phyloP scores from a whole-genome alignment of 2,797 vertebrate species.

The Synanceia verrucosa region DNA sequence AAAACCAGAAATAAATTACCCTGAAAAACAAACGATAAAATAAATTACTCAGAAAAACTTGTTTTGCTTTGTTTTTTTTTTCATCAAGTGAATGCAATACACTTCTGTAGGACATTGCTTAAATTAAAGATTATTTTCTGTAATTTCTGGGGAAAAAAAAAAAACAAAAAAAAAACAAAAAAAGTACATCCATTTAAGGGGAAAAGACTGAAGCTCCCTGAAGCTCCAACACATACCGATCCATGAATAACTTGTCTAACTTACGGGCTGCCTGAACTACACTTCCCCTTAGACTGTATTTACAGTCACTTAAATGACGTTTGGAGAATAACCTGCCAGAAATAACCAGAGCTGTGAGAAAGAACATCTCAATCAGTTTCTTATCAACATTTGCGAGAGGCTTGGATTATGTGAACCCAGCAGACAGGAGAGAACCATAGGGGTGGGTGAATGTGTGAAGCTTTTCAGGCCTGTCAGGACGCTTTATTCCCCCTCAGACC shows the following conservation, averaged over 20 bases:
- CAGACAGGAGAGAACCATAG: conserved; percentile 75
- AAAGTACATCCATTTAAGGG: not conserved
- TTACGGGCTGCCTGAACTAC: conserved; percentile 36
- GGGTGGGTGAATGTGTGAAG: conserved; percentile 2
- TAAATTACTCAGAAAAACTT: too few relatives aligned
- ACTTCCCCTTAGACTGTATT: conserved; percentile 14
- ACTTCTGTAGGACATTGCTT: too few relatives aligned
- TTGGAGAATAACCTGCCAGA: not conserved
- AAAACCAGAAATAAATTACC: too few relatives aligned
- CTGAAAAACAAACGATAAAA: too few relatives aligned
- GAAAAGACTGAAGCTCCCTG: not conserved
- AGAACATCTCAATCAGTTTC: conserved; percentile 71
- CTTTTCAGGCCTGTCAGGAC: too few relatives aligned
- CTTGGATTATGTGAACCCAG: conserved; percentile 68
- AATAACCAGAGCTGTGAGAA: conserved; percentile 80
- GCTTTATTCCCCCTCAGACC: too few relatives aligned
- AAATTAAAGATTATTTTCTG: too few relatives aligned
- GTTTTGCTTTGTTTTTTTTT: too few relatives aligned
- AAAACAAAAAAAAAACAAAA: too few relatives aligned
- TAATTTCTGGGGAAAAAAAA: not conserved
- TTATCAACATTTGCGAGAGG: conserved; percentile 65
- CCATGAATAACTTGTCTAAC: conserved; percentile 50
- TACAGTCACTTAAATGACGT: conserved; percentile 6
- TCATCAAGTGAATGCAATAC: too few relatives aligned
- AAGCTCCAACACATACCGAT: conserved; percentile 2